Base-by-base conservation (phyloP, 2,888 invertebrate genomes). In the Dryobotodes eremita region DNA sequence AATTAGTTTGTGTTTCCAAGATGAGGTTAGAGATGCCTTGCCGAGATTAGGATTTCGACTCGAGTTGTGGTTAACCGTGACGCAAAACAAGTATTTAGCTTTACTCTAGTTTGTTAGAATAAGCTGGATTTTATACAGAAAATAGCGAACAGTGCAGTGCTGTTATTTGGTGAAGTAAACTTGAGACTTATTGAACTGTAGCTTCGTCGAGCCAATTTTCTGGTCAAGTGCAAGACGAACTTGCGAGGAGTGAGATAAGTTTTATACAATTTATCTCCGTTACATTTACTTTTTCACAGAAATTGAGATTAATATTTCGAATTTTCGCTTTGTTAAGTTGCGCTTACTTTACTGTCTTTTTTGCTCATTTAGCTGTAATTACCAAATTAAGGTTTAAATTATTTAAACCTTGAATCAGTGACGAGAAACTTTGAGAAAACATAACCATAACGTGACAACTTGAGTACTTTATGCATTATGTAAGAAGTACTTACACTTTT, bases 181-280 rank as follows among this genome's bases (percentile, higher is more conserved):
- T 84, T 71, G 62, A 83, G 71, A 70, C 79, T 71, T 87, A 83
- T 88, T 88, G 80, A 82, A 85, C 69, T 71, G 75, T 72, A 80
- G 70, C 70, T 71, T 65, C n/a, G 62, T 69, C 71, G 75, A 75
- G 80, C 75, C 82, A 82, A 82, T 87, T 79, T 82, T 82, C 77
- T 86, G 77, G 73, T 79, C 76, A 82, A 83, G 83, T 83, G 73
- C 55, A 71, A 80, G 75, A 73, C 68, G 73, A 71, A 71, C 76
- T 76, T 53, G 68, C 17, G 26, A 46, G 46, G 66, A 66, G 23
- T 55, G 71, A 36, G 71, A 62, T 61, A 84, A 71, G 57, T 79
- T 87, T 74, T 48, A n/a, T 55, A 55, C 42, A 73, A 86, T 70
- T 62, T 78, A 59, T 84, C 31, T 71, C 42, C 2, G 68, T 55